Conservation (phyloP, 2,888 invertebrate species). For the Eucera pruinosa region DNA sequence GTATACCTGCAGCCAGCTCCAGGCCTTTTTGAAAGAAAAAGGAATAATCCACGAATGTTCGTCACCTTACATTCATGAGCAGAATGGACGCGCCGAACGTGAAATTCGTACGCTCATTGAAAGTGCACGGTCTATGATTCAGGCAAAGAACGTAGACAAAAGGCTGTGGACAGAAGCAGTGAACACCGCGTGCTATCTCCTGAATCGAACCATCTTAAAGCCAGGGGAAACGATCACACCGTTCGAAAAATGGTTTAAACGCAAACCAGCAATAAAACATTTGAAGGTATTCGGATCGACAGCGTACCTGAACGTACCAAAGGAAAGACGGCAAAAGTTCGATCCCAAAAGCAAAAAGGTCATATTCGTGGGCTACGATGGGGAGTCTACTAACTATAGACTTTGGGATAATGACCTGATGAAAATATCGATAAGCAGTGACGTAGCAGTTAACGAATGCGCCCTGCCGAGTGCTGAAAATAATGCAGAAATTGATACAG, state of each 20-base stretch:
- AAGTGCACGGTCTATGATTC: not conserved
- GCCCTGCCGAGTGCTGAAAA: too few species aligned
- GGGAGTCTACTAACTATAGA: too few species aligned
- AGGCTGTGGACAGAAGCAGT: slow-evolving; percentile 12
- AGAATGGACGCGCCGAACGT: too few species aligned
- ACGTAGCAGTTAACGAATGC: too few species aligned
- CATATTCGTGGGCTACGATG: not conserved
- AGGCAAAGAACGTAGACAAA: not conserved
- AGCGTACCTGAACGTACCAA: slow-evolving; percentile 19
- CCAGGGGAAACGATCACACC: too few species aligned
- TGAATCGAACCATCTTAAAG: slow-evolving; percentile 10
- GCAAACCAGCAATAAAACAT: not conserved
- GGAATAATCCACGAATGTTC: too few species aligned
- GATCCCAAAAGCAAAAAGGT: not conserved
- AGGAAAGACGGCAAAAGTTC: slow-evolving; percentile 3
- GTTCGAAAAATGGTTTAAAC: too few species aligned
- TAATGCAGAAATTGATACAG: slow-evolving; percentile 1
- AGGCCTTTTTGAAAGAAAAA: too few species aligned
- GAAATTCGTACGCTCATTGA: too few species aligned
- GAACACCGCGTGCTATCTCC: slow-evolving; percentile 13
- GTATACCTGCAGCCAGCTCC: slow-evolving; percentile 9
- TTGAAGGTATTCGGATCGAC: slow-evolving; percentile 10
- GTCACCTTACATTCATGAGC: too few species aligned
- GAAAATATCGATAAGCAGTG: not conserved
- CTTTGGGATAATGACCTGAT: slow-evolving; percentile 1